Percentiles rank a stretch among this genome's conserved stretches.
Conservation (phyloP, 2,888 invertebrate genomes). For the Ichneumon xanthorius region DNA sequence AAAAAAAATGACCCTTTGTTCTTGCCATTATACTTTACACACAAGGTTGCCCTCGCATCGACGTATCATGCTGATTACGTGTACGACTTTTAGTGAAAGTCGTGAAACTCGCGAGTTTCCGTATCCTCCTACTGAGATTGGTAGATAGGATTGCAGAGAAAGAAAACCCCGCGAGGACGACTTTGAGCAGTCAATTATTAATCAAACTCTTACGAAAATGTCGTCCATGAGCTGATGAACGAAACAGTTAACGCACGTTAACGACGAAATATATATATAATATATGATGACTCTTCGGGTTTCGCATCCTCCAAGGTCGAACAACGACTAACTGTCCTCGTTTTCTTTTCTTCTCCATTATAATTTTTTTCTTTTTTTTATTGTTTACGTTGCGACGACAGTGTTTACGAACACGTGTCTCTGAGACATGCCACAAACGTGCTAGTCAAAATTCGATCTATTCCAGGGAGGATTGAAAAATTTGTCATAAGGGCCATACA, state of each 20-base stretch:
- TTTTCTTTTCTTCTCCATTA: conserved; percentile 41
- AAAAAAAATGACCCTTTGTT: conserved; percentile 72
- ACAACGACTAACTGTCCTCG: conserved; percentile 50
- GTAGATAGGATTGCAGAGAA: conserved; percentile 47
- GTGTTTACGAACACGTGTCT: conserved; percentile 48
- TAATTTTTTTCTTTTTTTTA: conserved; percentile 25
- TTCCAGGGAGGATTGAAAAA: conserved; percentile 62
- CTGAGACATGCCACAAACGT: conserved; percentile 70
- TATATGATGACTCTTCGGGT: conserved; percentile 29
- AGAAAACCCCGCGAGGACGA: conserved; percentile 68
- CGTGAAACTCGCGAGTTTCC: conserved; percentile 50
- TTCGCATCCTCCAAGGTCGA: conserved; percentile 36
- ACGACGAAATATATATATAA: conserved; percentile 21
- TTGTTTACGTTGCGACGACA: conserved; percentile 54
- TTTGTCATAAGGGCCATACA: conserved; percentile 52
- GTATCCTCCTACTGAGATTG: conserved; percentile 33
- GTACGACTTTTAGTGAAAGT: conserved; percentile 46
- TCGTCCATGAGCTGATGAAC: conserved; percentile 30
- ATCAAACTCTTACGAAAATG: conserved; percentile 74
- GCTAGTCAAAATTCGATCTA: conserved; percentile 83
- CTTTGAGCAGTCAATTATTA: conserved; percentile 82
- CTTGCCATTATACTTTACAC: conserved; percentile 76
- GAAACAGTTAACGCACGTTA: conserved; percentile 7
- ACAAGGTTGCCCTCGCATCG: conserved; percentile 25
- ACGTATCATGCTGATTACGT: conserved; percentile 34